A percentile compares a stretch with the other conserved stretches of the same genome.
These are phyloP conservation scores for Euura lappo DNA, from an alignment of 1,140 invertebrate species.

Conservation along the genomic window DNA sequence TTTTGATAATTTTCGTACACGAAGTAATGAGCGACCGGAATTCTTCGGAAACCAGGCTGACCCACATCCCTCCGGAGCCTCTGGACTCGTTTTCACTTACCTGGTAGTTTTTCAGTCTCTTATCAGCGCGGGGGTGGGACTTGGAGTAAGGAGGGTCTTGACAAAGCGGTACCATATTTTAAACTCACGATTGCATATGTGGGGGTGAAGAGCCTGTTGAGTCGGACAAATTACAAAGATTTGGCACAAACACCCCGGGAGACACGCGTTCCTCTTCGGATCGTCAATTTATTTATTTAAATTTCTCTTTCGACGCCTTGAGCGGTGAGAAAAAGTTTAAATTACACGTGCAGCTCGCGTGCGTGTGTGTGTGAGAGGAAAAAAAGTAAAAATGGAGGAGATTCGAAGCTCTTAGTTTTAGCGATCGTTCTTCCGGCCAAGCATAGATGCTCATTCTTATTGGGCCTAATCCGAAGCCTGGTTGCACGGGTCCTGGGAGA, in stretches of 20 bases:
- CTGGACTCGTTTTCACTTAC: no score
- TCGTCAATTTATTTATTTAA: conserved; percentile 1
- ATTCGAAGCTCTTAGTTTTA: neutral
- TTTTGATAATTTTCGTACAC: neutral
- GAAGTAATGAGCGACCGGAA: no score
- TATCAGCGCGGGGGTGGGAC: no score
- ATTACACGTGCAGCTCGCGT: neutral
- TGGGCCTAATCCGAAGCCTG: conserved; percentile 22
- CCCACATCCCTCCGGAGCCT: no score
- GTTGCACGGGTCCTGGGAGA: conserved; percentile 29
- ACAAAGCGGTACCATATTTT: neutral
- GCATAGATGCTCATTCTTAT: no score
- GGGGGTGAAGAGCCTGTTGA: neutral
- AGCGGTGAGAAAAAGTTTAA: neutral
- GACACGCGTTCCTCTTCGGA: neutral
- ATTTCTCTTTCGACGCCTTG: neutral
- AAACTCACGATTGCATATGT: neutral
- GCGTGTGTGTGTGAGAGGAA: no score
- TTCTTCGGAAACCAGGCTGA: no score
- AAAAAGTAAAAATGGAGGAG: neutral
- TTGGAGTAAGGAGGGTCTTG: neutral
- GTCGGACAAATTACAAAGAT: conserved; percentile 3
- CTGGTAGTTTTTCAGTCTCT: no score
- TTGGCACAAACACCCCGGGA: neutral
- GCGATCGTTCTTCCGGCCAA: no score